A percentile compares a stretch with the other conserved stretches of the same genome.
Evolutionary conservation across 2,113 vertebrate species (phyloP).

Genomic region (Myotis brandtii): DNA sequence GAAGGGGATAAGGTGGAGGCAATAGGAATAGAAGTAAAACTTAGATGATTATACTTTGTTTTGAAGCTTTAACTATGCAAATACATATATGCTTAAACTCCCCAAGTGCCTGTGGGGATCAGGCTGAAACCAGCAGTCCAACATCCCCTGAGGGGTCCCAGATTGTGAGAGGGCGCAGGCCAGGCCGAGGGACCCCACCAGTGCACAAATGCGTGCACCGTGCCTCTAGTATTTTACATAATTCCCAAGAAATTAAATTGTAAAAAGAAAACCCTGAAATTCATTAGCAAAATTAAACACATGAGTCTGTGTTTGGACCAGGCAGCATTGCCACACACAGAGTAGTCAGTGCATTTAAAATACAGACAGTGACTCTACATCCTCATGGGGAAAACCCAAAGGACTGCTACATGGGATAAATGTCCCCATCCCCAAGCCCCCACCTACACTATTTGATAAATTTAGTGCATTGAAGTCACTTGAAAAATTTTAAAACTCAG

Average conservation of each 20-base stretch:
- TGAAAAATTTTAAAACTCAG: neutral
- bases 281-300: neutral
- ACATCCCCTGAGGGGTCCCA: too few species aligned
- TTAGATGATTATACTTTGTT: neutral
- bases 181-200: too few species aligned
- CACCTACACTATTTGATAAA: neutral
- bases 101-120: too few species aligned
- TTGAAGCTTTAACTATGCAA: neutral
- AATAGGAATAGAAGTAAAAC: neutral
- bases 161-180: too few species aligned
- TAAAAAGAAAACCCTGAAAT: neutral
- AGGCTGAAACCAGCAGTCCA: too few species aligned
- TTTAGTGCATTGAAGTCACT: neutral
- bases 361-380: neutral
- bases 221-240: neutral
- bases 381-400: neutral
- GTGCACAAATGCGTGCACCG: too few species aligned
- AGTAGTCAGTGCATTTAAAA: neutral
- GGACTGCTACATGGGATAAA: neutral
- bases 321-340: neutral
- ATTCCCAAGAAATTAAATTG: conserved; percentile 19
- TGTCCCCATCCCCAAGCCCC: neutral
- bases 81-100: neutral
- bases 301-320: neutral
- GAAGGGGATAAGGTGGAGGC: neutral